Evolutionary conservation across 2,888 invertebrate species (phyloP).

Genomic region (Amiota communis): DNA sequence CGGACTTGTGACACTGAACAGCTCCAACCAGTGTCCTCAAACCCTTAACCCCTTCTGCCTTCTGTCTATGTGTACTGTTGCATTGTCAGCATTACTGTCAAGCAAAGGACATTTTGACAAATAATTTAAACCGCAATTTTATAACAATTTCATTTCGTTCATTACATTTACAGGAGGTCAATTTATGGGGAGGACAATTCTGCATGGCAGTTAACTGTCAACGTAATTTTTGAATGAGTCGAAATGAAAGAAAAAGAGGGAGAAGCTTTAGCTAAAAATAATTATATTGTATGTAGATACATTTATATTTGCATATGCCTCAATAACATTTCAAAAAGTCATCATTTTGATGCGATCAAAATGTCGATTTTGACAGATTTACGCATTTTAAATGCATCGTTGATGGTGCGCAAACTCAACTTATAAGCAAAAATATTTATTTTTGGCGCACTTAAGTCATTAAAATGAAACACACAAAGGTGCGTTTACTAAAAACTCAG

Average conservation of each 20-base stretch:
- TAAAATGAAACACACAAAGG: neutral
- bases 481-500: neutral
- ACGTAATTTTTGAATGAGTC: too few relatives aligned
- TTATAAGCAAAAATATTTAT: constrained; percentile 1
- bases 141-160: constrained; percentile 21
- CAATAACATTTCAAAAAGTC: constrained; percentile 2
- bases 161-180: neutral
- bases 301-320: neutral
- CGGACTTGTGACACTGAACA: too few relatives aligned
- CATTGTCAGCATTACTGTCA: constrained; percentile 12
- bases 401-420: neutral
- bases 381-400: neutral
- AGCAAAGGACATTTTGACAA: constrained; percentile 50
- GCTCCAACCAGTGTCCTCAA: too few relatives aligned
- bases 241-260: neutral
- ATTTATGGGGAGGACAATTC: neutral
- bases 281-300: neutral
- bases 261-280: neutral
- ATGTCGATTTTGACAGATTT: constrained; percentile 12
- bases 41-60: too few relatives aligned
- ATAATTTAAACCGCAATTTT: constrained; percentile 59
- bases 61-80: too few relatives aligned
- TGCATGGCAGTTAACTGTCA: too few relatives aligned
- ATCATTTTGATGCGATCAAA: neutral
- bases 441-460: neutral